Base-by-base conservation (phyloP, 2,888 invertebrate genomes). In the Halocaridina rubra region DNA sequence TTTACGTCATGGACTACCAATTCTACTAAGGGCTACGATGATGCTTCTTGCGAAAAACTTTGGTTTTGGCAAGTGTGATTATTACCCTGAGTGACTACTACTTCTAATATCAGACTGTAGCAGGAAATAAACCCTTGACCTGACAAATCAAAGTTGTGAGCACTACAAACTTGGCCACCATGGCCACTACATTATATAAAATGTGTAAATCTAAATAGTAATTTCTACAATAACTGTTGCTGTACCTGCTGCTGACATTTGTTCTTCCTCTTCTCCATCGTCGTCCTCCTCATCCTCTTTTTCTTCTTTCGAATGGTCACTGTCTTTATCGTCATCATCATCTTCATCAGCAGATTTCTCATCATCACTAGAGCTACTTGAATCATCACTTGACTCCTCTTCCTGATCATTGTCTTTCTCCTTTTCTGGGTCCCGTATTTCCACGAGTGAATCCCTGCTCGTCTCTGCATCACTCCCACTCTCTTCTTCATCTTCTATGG, bases 361-460 rank as follows among this genome's bases (percentile, higher is more conserved):
- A 13, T 32, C 80, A 30, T 53, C 46, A 4, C 69, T 59, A 10
- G 32, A 69, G 1, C 33, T 53, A 57, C 30, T 33, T 3, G 33
- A 29, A 13, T 64, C 61, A 5, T 69, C 78, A 39, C 69, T 79
- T 16, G 69, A 67, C 27, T 69, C 67, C 5, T 79, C 78, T 29
- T 79, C 79, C 27, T 69, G 46, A 10, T 79, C 80, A 24, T 71
- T 57, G 13, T 59, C 72, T 57, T 80, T 71, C 72, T 69, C 27
- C n/a, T 59, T 39, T 16, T 61, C 69, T 19, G n/a, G 13, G 30
- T 57, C 39, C 13, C 53, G 53, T 19, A 69, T 39, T 22, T 71
- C 59, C 5, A 39, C 72, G 16, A 67, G 19, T 19, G 29, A 67
- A 22, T 29, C 67, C 24, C 24, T 67, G 24, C 67, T 27, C 16